Base-by-base conservation (phyloP, 2,888 invertebrate genomes). In the Lepidocyrtinus sp. region DNA sequence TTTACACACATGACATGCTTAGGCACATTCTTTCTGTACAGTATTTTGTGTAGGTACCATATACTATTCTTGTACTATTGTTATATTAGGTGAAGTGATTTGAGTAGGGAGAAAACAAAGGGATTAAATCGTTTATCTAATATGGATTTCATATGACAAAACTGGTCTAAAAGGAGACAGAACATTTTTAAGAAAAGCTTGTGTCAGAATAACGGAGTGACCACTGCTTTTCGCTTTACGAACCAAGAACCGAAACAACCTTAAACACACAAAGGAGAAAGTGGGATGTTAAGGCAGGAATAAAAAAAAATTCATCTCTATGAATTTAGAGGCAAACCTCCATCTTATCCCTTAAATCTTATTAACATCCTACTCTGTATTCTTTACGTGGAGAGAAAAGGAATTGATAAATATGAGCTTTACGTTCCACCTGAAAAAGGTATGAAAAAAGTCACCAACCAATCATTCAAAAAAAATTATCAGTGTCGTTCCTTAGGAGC, bases 341-440 rank as follows among this genome's bases (percentile, higher is more conserved):
- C n/a, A n/a, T n/a, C n/a, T n/a, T n/a, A n/a, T n/a, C n/a, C n/a
- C n/a, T n/a, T n/a, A n/a, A n/a, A n/a, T n/a, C n/a, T n/a, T n/a
- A n/a, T n/a, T n/a, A n/a, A n/a, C n/a, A n/a, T n/a, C n/a, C n/a
- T n/a, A n/a, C n/a, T n/a, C n/a, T n/a, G n/a, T n/a, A n/a, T n/a
- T n/a, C n/a, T n/a, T n/a, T n/a, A n/a, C n/a, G n/a, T n/a, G n/a
- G n/a, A n/a, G n/a, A n/a, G n/a, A n/a, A n/a, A n/a, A n/a, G 36
- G 12, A 36, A 36, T 36, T 7, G 7, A 64, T 1, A 67, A 19
- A 45, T 15, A 67, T 67, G 65, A 36, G 65, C 65, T 67, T 67
- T 45, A 67, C 45, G 45, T 67, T 67, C 65, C 36, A 62, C 22
- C 36, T 36, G 36, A 36, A 36, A 36, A 36, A 36, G 36, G 36